Percentiles rank a stretch among this genome's conserved stretches.
Conservation (phyloP, 2,113 vertebrate species). For the Corythaixoides concolor region DNA sequence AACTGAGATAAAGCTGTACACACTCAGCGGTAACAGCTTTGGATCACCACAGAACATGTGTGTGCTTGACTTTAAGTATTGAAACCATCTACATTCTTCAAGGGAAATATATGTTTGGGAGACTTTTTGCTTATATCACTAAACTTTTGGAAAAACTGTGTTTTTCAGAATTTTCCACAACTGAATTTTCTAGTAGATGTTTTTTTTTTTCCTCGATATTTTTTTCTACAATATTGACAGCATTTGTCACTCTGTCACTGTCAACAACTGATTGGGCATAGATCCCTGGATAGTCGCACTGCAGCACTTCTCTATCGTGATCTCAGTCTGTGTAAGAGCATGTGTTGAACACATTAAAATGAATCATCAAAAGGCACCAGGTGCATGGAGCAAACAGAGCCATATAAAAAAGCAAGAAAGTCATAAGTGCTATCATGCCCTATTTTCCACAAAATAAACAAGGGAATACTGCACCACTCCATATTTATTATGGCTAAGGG, state of each 20-base stretch:
- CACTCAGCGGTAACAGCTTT: slow-evolving; percentile 2
- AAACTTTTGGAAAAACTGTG: background rate
- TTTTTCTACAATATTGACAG: slow-evolving; percentile 33
- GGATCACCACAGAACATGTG: slow-evolving; percentile 11
- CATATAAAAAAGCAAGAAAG: slow-evolving; percentile 19
- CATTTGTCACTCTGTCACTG: slow-evolving; percentile 32
- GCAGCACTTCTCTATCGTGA: background rate
- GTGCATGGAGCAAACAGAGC: slow-evolving; percentile 30
- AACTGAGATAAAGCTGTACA: background rate
- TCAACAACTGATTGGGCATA: slow-evolving; percentile 28
- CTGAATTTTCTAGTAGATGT: background rate
- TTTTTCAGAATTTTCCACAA: background rate
- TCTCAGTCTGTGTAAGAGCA: slow-evolving; percentile 26
- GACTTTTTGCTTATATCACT: background rate
- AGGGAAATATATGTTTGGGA: background rate
- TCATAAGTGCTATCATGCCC: slow-evolving; percentile 28
- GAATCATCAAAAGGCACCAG: slow-evolving; percentile 62
- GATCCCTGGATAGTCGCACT: slow-evolving; percentile 28
- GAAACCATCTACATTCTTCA: slow-evolving; percentile 19
- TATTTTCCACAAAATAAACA: slow-evolving; percentile 49
- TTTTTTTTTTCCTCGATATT: too few species aligned
- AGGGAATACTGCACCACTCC: background rate
- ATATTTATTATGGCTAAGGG: background rate
- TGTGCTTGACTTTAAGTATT: slow-evolving; percentile 8
- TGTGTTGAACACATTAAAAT: slow-evolving; percentile 62